Evolutionary conservation across 2,797 vertebrate genomes (phyloP), one percentile per base, ranked within the genome.

Genomic region (Cygnus olor): DNA sequence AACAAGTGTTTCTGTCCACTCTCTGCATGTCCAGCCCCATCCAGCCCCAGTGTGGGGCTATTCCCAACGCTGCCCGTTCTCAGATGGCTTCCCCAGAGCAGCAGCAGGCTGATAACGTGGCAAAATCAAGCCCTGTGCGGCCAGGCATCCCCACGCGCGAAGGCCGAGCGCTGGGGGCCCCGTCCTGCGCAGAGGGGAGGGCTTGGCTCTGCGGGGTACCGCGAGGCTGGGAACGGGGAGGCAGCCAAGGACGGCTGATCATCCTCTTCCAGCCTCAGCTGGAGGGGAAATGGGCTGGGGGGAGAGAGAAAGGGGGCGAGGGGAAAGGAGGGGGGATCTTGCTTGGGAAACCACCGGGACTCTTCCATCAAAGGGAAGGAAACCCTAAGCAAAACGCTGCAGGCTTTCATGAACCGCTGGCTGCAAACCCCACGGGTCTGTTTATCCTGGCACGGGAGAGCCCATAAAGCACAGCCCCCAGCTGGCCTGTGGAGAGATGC

Each of bases 351-450:
- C 76, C 0, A 1, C 78, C 0, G 53, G 27, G n/a, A 54, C 30
- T 82, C 64, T 64, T 85, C 80, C 74, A 89, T 92, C 90, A 95
- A 95, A 94, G 92, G 56, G 78, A 95, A 95, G 80, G 47, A 90
- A 95, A 74, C 87, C 30, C 83, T 82, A 88, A 68, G 78, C 4
- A 1, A 36, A 81, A 56, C 60, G 49, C 58, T 1, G 10, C 73
- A 73, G 74, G 51, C 80, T 95, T 94, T 94, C 80, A 81, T 79
- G 65, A 84, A 56, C 73, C 11, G 36, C 83, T 94, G 4, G 1
- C 88, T 95, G 85, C 92, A 95, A 94, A 84, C 10, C 56, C 70
- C 58, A 22, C 51, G 83, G 78, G 64, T 76, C 78, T 91, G 56
- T 95, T 95, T 95, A 78, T 93, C 51, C 93, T 95, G 95, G 93